Evolutionary conservation across 2,113 vertebrate species (phyloP).

Genomic region (Mustela lutreola): DNA sequence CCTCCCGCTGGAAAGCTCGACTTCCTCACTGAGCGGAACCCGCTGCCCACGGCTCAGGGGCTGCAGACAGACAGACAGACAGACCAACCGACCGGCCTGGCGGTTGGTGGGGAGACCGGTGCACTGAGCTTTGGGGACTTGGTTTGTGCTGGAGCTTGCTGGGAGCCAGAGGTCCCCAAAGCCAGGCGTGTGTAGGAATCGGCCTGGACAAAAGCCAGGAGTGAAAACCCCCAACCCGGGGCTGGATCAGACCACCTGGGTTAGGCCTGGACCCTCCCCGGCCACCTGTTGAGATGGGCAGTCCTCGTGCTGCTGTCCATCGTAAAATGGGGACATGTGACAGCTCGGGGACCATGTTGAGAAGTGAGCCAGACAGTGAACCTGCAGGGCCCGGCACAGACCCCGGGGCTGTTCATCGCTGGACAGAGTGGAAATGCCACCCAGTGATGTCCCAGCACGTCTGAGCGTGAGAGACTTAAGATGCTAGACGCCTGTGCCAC

Average conservation of each 20-base stretch:
- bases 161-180: neutral
- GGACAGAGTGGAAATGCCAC: neutral
- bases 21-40: neutral
- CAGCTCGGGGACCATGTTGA: accelerated
- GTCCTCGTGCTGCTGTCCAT: neutral
- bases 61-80: neutral
- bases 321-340: accelerated
- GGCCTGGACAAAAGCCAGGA: neutral
- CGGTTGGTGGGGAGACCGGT: neutral
- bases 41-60: neutral
- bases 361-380: accelerated
- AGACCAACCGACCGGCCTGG: neutral
- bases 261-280: neutral
- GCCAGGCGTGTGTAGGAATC: neutral
- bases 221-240: neutral
- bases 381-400: accelerated
- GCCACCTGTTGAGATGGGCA: accelerated
- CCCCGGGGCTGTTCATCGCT: accelerated
- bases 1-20: neutral
- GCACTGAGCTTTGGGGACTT: neutral
- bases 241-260: neutral
- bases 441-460: accelerated
- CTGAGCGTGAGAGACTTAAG: accelerated
- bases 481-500: accelerated
- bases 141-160: neutral